phyloP scores from a whole-genome alignment of 2,888 invertebrate genomes.

The Xylophagus ater region DNA sequence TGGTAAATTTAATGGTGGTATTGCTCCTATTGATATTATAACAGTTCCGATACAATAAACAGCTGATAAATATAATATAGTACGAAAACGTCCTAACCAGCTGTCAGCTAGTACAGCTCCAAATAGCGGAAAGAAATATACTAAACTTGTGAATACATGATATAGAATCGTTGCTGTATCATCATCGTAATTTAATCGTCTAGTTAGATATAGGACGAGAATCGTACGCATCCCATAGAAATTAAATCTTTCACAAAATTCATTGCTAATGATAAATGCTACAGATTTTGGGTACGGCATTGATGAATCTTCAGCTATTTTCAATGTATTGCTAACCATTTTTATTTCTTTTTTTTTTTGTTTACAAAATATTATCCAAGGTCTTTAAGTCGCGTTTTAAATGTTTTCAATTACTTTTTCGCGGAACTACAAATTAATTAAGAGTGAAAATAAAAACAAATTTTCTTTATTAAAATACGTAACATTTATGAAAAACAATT shows the following conservation, averaged over 20 bases:
- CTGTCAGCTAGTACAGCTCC: constrained; percentile 94
- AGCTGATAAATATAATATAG: constrained; percentile 75
- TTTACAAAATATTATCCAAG: too few species aligned
- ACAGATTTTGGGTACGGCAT: constrained; percentile 69
- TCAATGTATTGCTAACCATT: constrained; percentile 27
- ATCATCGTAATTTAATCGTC: constrained; percentile 60
- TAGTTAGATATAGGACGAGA: constrained; percentile 74
- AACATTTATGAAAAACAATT: too few species aligned
- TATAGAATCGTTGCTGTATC: constrained; percentile 74
- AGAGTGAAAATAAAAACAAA: too few species aligned
- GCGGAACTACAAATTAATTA: too few species aligned
- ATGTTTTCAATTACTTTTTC: too few species aligned
- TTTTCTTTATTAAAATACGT: too few species aligned
- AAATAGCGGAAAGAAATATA: constrained; percentile 49
- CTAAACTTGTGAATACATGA: constrained; percentile 80
- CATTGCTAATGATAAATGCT: constrained; percentile 90
- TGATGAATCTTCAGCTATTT: constrained; percentile 17
- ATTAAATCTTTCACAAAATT: constrained; percentile 95
- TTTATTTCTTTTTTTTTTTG: constrained; percentile 9
- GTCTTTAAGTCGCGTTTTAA: too few species aligned
- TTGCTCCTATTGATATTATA: constrained; percentile 58
- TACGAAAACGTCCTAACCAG: constrained; percentile 74
- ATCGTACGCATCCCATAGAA: constrained; percentile 98
- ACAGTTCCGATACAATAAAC: constrained; percentile 78
- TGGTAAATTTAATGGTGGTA: constrained; percentile 51